These are phyloP conservation scores for Psix sp. DNA, from an alignment of 1,140 invertebrate species.

Conservation along the genomic window DNA sequence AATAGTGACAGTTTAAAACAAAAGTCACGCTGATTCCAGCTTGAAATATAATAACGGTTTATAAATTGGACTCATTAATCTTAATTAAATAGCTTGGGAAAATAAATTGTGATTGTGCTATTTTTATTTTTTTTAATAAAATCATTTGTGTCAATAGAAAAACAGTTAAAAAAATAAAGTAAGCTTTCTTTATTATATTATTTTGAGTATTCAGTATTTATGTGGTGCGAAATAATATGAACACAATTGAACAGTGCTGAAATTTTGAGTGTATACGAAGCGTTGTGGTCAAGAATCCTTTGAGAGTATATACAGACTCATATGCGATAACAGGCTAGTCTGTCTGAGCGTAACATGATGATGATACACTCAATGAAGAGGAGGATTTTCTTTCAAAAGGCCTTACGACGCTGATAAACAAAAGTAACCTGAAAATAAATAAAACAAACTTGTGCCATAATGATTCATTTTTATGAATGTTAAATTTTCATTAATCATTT, in stretches of 20 bases:
- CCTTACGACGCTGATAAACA: too few species aligned
- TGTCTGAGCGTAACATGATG: neutral
- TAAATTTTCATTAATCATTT: too few species aligned
- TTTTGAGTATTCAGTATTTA: too few species aligned
- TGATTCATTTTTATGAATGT: too few species aligned
- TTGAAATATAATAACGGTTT: slow-evolving; percentile 36
- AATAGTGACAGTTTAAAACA: slow-evolving; percentile 38
- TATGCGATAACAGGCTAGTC: neutral
- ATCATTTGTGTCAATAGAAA: too few species aligned
- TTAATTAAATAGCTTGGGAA: slow-evolving; percentile 25
- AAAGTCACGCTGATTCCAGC: slow-evolving; percentile 23
- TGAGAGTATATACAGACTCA: neutral
- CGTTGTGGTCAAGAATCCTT: too few species aligned
- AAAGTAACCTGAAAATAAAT: too few species aligned
- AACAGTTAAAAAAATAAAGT: too few species aligned
- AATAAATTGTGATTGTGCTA: neutral
- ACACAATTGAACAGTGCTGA: too few species aligned
- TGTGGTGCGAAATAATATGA: too few species aligned
- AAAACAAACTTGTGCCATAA: too few species aligned
- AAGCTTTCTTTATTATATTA: too few species aligned
- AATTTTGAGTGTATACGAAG: neutral
- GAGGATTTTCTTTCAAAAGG: neutral
- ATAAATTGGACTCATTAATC: slow-evolving; percentile 34
- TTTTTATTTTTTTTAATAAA: neutral
- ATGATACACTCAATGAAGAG: neutral